Evolutionary conservation across 2,888 invertebrate genomes (phyloP), one percentile per base, ranked within the genome.

Genomic region (Acleris holmiana): DNA sequence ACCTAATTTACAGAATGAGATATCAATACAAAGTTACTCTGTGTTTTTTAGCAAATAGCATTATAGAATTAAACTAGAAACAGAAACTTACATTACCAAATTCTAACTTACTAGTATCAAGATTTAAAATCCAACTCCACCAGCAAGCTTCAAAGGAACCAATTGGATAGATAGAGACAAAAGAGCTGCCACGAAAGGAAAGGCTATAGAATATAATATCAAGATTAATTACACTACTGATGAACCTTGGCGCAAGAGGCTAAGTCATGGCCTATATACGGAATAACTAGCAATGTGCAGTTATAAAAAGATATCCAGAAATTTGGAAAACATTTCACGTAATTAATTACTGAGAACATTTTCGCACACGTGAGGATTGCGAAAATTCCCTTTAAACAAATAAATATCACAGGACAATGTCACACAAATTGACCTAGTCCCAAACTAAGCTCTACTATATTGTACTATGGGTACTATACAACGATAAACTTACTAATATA

Each of bases 141-240:
- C 59, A 60, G 19, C 44, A 50, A 15, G 56, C 56, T 47, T 65
- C 55, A 65, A 65, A 65, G 65, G 64, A 64, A 54, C 64, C 64
- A 54, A 65, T 65, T 54, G 65, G 50, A 44, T 49, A 50, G 55
- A 54, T 51, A 65, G 48, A 60, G 60, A 65, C 65, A 65, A 65
- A 65, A 65, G 65, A 65, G 54, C 65, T 46, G 64, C 64, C 55
- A 59, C 55, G 49, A 49, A 59, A 55, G 65, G 59, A 58, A 46
- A 53, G 40, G 54, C 58, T 58, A 64, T 64, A 64, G 59, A 65
- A 60, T 65, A 60, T 60, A 65, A 65, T 60, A 65, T 65, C 65
- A 65, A 65, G 65, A 65, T 65, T 65, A 65, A 65, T 65, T 65
- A 60, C 55, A 25, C 49, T 64, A 54, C 64, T 48, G 59, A 55